Conservation (phyloP, 2,797 vertebrate species). For the Hydrolagus colliei region DNA sequence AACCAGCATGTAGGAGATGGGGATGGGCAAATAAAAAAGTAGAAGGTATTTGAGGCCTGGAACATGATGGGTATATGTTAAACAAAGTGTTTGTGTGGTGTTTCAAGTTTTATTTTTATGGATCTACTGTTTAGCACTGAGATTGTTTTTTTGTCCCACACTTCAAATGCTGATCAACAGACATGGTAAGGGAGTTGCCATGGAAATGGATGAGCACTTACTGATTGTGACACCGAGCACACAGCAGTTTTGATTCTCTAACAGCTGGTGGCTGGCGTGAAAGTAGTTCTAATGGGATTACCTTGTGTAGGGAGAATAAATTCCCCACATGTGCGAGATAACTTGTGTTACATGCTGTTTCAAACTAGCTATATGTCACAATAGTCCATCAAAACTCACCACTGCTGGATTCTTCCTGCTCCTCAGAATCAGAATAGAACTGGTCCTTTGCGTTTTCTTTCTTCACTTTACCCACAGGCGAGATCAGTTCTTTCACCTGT, state of each 20-base stretch:
- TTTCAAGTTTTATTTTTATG: not conserved
- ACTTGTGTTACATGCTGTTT: not conserved
- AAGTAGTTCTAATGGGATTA: not conserved
- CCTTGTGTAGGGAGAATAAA: not conserved
- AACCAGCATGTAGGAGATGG: too few relatives aligned
- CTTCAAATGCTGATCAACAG: not conserved
- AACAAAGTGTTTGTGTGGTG: too few relatives aligned
- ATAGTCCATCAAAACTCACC: not conserved
- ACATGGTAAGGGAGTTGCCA: not conserved
- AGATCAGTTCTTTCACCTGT: constrained; percentile 69
- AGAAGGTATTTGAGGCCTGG: not conserved
- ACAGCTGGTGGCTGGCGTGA: too few relatives aligned
- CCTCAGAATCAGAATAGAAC: constrained; percentile 83
- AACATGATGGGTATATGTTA: not conserved
- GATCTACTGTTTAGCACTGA: not conserved
- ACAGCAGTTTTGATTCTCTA: not conserved
- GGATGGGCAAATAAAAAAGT: too few relatives aligned
- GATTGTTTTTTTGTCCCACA: too few relatives aligned
- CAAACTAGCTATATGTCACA: not conserved
- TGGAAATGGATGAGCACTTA: not conserved
- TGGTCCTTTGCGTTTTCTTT: constrained; percentile 65
- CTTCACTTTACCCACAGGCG: constrained; percentile 60
- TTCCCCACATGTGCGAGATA: not conserved
- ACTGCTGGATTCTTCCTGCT: constrained; percentile 49
- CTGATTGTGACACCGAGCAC: not conserved